Evolutionary conservation across 2,797 vertebrate species (phyloP), one percentile per base, ranked within the genome.

Genomic region (Clarias platycephalus): DNA sequence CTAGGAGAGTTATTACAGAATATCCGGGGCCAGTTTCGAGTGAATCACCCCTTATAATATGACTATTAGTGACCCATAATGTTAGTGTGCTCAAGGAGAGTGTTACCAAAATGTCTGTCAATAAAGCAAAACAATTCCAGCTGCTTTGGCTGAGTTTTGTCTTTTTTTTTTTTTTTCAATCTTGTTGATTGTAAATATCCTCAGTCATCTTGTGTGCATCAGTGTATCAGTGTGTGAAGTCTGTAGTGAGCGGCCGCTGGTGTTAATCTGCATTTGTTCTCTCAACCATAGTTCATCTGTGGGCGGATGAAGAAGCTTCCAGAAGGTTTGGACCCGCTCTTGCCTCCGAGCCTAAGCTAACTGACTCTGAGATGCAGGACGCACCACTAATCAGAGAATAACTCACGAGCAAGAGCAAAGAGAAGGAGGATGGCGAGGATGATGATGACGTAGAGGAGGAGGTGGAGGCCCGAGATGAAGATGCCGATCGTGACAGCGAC

Each of bases 221-320:
- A 77, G 62, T 68, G 81, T 81, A 24, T 85, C n/a, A 77, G 55
- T 68, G 83, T 81, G 78, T 58, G 72, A 44, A 72, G 58, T 86
- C 79, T 80, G 71, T 63, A 72, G 71, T 64, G 71, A 71, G 85
- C 80, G 62, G 84, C 90, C 89, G 78, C 58, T 92, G 89, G 90
- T 94, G 92, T 93, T 95, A 94, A 95, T 91, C 90, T 93, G 75
- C 91, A 91, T 95, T 92, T 95, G 93, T 91, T 95, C 93, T 92
- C 91, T 95, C 93, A 91, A 90, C 93, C 86, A 62, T 93, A 96
- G 95, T 95, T 92, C 94, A 94, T 93, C 94, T 94, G 89, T 96
- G 95, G 95, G 93, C 93, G 93, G 91, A 92, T 86, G 94, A 95
- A 90, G 95, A 95, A 92, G 93, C 94, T 91, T 93, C 93, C 88